Evolutionary conservation across 1,140 invertebrate species (phyloP).

Genomic region (Brachionus rubens): DNA sequence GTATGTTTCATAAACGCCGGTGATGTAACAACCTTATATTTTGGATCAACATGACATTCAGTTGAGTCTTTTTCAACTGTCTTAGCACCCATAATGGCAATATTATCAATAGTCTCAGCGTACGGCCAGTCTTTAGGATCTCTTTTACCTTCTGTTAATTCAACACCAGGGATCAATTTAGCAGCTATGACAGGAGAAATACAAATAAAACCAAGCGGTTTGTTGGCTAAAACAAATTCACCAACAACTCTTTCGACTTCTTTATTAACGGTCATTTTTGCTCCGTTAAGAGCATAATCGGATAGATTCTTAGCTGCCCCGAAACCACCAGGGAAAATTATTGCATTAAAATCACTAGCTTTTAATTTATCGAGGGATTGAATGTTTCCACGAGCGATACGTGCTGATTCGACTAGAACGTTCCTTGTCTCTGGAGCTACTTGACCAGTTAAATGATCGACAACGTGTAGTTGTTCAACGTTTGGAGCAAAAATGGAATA

Average conservation of each 20-base stretch:
- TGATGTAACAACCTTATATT: constrained; percentile 64
- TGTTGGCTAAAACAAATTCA: constrained; percentile 64
- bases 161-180: constrained; percentile 62
- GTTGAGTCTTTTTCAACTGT: constrained; percentile 60
- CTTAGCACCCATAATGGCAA: constrained; percentile 62
- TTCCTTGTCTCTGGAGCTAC: constrained; percentile 59
- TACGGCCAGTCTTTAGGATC: constrained; percentile 64
- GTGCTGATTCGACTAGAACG: constrained; percentile 65
- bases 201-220: constrained; percentile 66
- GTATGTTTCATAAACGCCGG: constrained; percentile 66
- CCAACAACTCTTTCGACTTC: constrained; percentile 63
- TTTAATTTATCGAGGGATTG: constrained; percentile 61
- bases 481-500: constrained; percentile 66
- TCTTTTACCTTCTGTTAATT: constrained; percentile 64
- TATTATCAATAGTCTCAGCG: constrained; percentile 63
- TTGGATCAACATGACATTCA: constrained; percentile 62
- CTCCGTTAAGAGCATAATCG: constrained; percentile 64
- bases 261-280: constrained; percentile 62
- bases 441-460: constrained; percentile 63
- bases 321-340: constrained; percentile 68
- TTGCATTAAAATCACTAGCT: constrained; percentile 59
- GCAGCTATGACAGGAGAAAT: constrained; percentile 66
- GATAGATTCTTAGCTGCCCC: constrained; percentile 68
- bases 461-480: constrained; percentile 62
- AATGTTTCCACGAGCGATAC: constrained; percentile 64